Evolutionary conservation across 2,797 vertebrate species (phyloP).

Genomic region (Podargus strigoides): DNA sequence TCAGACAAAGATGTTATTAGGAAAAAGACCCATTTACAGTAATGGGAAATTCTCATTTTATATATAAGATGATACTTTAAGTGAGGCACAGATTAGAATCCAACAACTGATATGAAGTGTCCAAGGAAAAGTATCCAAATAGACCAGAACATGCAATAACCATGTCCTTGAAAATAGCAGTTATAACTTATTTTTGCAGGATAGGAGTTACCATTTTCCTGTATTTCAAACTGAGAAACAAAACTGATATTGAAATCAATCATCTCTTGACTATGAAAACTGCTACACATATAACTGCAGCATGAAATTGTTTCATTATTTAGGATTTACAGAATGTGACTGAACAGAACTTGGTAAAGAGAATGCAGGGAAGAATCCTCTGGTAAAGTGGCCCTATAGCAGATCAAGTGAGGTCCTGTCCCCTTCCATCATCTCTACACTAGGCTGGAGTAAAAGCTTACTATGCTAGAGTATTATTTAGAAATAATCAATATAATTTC

Average conservation of each 20-base stretch:
- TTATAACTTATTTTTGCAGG: not conserved
- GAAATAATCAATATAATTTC: not conserved
- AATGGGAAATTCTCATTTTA: not conserved
- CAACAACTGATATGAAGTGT: not conserved
- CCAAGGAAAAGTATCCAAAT: not conserved
- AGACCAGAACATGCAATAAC: not conserved
- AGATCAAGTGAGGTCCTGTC: not conserved
- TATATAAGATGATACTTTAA: not conserved
- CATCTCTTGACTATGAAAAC: not conserved
- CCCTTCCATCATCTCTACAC: not conserved
- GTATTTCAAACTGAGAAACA: not conserved
- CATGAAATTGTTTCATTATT: not conserved
- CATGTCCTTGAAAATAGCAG: not conserved
- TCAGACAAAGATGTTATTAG: not conserved
- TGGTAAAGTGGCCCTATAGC: not conserved
- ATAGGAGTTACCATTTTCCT: not conserved
- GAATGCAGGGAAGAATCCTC: not conserved
- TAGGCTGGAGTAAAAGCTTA: not conserved
- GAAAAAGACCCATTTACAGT: not conserved
- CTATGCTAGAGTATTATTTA: not conserved
- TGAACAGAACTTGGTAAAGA: not conserved
- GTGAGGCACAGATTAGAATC: not conserved
- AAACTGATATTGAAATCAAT: not conserved
- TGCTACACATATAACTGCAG: not conserved
- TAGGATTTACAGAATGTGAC: not conserved